Evolutionary conservation across 2,797 vertebrate genomes (phyloP), one percentile per base, ranked within the genome.

Genomic region (Lithobates pipiens): DNA sequence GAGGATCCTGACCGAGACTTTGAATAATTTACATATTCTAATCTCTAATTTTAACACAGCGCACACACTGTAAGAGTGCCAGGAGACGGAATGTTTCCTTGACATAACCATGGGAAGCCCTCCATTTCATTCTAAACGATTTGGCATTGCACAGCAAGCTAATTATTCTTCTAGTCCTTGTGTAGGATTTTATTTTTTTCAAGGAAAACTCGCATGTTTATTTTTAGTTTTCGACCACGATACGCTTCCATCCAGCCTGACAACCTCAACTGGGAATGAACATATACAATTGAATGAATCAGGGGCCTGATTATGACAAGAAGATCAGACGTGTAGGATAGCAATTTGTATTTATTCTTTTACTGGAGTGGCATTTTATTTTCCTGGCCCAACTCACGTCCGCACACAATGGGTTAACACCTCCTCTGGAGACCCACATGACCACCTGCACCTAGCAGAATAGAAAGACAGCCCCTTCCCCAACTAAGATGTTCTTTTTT

Each of bases 121-220:
- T 86, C 84, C 72, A 69, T 78, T 79, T 57, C 10, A 73, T 83
- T 42, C 42, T 69, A 34, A 61, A 29, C 54, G 9, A 29, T 61
- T 75, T 83, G 80, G 80, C 80, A 77, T 42, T 46, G 18, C 29
- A 54, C 15, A 78, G 68, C 29, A 75, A 69, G 32, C 73, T 71
- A 21, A 83, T 83, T 79, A 79, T 86, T 83, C 57, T 68, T 67
- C 23, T 0, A 44, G 44, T 9, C 61, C 76, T 79, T 78, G 39
- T 86, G 83, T 61, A 21, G 23, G n/a, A 67, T 46, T 46, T 46
- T 82, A 50, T 76, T 73, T 86, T 5, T 61, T 65, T 23, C 13
- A 9, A 65, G 36, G 78, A 61, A 74, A 78, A 78, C 68, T 75
- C 34, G 63, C 71, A 82, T 79, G 76, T 78, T 79, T 82, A 68